Conservation (phyloP, 2,113 vertebrate species). For the Anarhynchus alexandrinus region DNA sequence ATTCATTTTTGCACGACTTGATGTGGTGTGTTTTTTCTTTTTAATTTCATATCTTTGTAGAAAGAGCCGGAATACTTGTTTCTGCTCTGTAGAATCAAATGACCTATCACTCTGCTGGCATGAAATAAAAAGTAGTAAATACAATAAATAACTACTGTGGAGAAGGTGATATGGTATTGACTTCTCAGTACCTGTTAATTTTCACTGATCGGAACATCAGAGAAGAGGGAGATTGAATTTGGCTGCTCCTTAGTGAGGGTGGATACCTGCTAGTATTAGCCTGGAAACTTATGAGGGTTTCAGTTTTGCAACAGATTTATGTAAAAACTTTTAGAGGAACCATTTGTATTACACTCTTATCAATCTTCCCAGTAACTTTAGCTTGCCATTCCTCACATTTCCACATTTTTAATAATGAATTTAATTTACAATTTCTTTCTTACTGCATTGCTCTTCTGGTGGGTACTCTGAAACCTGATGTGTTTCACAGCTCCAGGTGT, state of each 20-base stretch:
- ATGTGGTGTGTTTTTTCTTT: background rate
- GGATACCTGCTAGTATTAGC: background rate
- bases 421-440: background rate
- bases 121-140: conserved; percentile 18
- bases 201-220: background rate
- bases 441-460: background rate
- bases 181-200: conserved; percentile 48
- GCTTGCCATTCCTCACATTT: background rate
- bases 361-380: background rate
- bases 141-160: conserved; percentile 26
- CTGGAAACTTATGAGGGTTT: background rate
- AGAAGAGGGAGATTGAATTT: background rate
- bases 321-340: background rate
- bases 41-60: background rate
- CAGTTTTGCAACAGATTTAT: background rate
- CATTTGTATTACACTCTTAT: background rate
- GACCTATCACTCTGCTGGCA: background rate
- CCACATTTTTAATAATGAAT: background rate
- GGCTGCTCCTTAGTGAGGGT: background rate
- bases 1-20: background rate
- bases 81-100: background rate
- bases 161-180: conserved; percentile 59
- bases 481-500: background rate
- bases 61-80: background rate
- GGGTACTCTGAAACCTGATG: background rate